Evolutionary conservation across 2,113 vertebrate species (phyloP).

Genomic region (Lophius piscatorius): DNA sequence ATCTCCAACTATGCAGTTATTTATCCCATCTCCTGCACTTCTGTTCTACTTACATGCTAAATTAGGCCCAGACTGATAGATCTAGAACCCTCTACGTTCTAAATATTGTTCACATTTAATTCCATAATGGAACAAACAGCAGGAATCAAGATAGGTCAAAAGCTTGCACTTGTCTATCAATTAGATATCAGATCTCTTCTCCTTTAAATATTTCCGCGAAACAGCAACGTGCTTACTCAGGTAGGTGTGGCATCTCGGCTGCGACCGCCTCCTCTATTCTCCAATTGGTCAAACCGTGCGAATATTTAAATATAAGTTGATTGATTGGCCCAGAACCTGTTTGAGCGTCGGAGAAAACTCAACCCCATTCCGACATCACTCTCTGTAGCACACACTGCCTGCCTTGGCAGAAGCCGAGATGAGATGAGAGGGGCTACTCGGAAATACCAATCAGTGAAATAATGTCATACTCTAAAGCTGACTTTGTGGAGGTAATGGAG

Average conservation of each 20-base stretch:
- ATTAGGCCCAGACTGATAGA: neutral
- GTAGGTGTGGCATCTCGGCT: constrained; percentile 54
- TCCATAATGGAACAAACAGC: too few relatives aligned
- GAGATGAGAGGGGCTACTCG: constrained; percentile 26
- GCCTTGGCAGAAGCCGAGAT: constrained; percentile 38
- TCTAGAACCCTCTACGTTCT: too few relatives aligned
- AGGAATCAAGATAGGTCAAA: too few relatives aligned
- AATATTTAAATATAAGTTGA: constrained; percentile 67
- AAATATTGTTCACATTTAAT: too few relatives aligned
- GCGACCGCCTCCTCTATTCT: constrained; percentile 53
- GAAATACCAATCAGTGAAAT: constrained; percentile 22
- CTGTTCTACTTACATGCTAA: neutral
- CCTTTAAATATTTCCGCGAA: constrained; percentile 69
- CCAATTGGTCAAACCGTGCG: constrained; percentile 73
- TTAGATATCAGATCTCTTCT: constrained; percentile 11
- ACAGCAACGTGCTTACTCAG: constrained; percentile 67
- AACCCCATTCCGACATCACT: constrained; percentile 68
- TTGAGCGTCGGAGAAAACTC: constrained; percentile 50
- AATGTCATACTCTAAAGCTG: neutral
- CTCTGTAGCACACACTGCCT: constrained; percentile 37
- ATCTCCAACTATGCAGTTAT: neutral
- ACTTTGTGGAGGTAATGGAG: constrained; percentile 48
- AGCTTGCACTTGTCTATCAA: too few relatives aligned
- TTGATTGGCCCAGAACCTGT: constrained; percentile 76
- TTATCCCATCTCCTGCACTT: neutral